Base-by-base conservation (phyloP, 2,113 vertebrate genomes). In the Phaethon lepturus region DNA sequence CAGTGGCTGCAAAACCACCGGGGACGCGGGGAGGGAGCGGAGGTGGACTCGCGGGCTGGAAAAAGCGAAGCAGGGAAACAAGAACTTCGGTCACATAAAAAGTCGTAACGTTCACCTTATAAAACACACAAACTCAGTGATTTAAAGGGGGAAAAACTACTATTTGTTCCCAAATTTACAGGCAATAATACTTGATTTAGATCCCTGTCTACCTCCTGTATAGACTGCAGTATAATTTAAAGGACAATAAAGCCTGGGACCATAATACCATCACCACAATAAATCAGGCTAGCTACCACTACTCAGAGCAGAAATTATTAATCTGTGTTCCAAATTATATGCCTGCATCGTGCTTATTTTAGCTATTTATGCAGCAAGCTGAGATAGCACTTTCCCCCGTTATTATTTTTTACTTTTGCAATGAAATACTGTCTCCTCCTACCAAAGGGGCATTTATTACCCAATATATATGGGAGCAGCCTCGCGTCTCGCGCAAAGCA, bases 101-200 rank as follows among this genome's bases (percentile, higher is more conserved):
- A 95, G 86, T 88, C 63, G 6, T 33, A 93, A 88, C 5, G 1
- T 94, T 96, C 97, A 94, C 97, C 96, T 95, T 81, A 92, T 95
- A 98, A 97, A 97, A 91, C 93, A 71, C 88, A 95, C 73, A 89
- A 97, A 97, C 86, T 91, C 96, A 1, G 78, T 96, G 97, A 98
- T 97, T 98, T 98, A 98, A 97, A 95, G 89, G 71, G 74, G 90
- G 59, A 42, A 94, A 98, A 98, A 97, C 97, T 97, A 98, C 97
- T 98, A 96, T 98, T 98, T 98, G 97, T 98, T 98, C 98, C 97
- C 97, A 97, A 97, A 98, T 98, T 97, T 98, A 98, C 97, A 97
- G 97, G 98, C 98, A 96, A 98, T 98, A 98, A 98, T 96, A 80
- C 97, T 95, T 98, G 98, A 98, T 98, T 98, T 98, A 98, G 95